Evolutionary conservation across 1,140 invertebrate genomes (phyloP).

Genomic region (Propsilocerus akamusi): DNA sequence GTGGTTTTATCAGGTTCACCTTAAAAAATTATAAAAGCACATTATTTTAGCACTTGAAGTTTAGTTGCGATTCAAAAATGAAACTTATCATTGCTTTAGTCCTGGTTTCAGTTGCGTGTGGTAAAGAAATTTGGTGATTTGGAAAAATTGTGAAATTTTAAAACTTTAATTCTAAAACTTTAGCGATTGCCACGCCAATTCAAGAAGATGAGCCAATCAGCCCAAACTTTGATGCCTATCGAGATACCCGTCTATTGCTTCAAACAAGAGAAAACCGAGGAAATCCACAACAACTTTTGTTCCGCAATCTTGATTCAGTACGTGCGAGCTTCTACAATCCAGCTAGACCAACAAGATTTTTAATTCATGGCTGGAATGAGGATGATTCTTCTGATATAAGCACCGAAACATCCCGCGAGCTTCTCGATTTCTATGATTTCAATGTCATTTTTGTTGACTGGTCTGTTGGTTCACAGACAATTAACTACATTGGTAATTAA

Average conservation of each 20-base stretch:
- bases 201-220: not conserved
- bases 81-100: not conserved
- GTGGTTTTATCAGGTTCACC: too few species aligned
- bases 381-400: not conserved
- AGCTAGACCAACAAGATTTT: not conserved
- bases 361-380: not conserved
- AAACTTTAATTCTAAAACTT: not conserved
- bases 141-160: not conserved
- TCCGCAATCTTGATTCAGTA: not conserved
- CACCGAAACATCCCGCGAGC: not conserved
- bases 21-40: too few species aligned
- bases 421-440: not conserved
- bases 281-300: not conserved
- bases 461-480: not conserved
- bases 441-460: conserved; percentile 1
- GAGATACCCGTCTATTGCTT: not conserved
- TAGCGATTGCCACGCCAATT: not conserved
- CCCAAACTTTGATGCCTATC: not conserved
- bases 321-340: not conserved
- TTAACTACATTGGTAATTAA: not conserved
- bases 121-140: not conserved
- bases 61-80: too few species aligned
- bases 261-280: not conserved
- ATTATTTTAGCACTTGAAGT: too few species aligned
- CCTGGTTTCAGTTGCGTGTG: not conserved